These are phyloP conservation scores for Andrena minutula DNA, from an alignment of 2,888 invertebrate genomes.

Conservation along the genomic window DNA sequence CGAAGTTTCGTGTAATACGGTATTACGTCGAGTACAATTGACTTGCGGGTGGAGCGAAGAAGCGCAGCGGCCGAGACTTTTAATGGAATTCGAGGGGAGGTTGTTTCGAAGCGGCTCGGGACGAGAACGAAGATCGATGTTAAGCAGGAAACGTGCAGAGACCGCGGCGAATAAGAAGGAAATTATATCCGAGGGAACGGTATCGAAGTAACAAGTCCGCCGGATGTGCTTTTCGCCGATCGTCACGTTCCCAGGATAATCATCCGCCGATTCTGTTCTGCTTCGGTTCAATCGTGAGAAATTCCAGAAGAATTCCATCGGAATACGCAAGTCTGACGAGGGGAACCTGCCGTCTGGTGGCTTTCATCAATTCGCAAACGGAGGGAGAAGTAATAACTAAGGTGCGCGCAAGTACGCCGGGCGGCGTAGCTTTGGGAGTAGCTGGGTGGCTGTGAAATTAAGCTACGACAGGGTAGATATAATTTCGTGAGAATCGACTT, in stretches of 20 bases:
- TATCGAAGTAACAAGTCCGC: conserved; percentile 40
- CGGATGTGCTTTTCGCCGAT: conserved; percentile 39
- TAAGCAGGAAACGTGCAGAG: conserved; percentile 25
- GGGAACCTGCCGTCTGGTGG: conserved; percentile 2
- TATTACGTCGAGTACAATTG: conserved; percentile 9
- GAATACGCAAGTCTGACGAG: not conserved
- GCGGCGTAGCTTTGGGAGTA: not conserved
- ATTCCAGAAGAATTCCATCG: conserved; percentile 1
- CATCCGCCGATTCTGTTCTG: conserved; percentile 30
- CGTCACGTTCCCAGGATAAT: conserved; percentile 55
- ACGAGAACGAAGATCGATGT: conserved; percentile 23
- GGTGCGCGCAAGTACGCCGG: not conserved
- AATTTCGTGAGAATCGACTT: not conserved
- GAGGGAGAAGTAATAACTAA: not conserved
- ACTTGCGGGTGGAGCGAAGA: conserved; percentile 4
- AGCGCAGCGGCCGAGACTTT: conserved; percentile 3
- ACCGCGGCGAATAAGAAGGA: conserved; percentile 29
- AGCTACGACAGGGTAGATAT: not conserved
- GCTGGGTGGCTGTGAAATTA: too few relatives aligned
- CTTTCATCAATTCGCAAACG: not conserved
- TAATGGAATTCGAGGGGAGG: conserved; percentile 23
- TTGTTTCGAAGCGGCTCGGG: not conserved
- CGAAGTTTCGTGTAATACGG: conserved; percentile 9
- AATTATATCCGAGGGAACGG: conserved; percentile 42
- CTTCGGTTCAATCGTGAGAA: not conserved